These are phyloP conservation scores for Acanthis flammea DNA, from an alignment of 2,797 vertebrate genomes.

Conservation along the genomic window DNA sequence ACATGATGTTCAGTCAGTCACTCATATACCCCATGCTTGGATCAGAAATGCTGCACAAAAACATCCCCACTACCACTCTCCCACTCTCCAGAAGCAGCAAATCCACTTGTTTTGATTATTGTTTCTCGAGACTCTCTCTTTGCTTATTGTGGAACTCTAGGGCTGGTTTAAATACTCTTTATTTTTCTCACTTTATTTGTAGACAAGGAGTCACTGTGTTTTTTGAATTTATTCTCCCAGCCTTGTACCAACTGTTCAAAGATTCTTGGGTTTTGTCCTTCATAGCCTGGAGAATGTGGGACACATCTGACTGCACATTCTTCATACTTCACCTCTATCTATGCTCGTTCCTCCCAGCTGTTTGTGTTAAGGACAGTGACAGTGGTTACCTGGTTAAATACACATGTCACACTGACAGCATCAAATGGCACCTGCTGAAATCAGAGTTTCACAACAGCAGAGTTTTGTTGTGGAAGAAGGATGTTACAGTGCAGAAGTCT, in stretches of 20 bases:
- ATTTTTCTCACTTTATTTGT: background rate
- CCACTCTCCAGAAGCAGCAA: background rate
- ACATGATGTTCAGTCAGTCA: background rate
- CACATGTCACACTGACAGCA: background rate
- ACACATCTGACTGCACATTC: background rate
- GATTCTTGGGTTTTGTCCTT: background rate
- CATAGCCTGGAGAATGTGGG: background rate
- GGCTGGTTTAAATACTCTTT: background rate
- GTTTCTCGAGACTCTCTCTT: background rate
- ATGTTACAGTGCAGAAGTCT: background rate
- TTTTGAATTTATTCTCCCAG: background rate
- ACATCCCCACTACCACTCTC: fast-evolving
- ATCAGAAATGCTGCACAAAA: background rate
- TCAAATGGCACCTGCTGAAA: background rate
- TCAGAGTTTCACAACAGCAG: background rate
- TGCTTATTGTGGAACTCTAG: background rate
- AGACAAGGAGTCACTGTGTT: background rate
- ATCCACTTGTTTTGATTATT: background rate
- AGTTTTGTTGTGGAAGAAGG: background rate
- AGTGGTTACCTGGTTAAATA: background rate
- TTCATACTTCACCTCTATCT: background rate
- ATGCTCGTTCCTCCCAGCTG: background rate
- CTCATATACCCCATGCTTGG: background rate
- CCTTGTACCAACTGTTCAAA: background rate
- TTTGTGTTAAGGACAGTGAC: background rate